A percentile compares a stretch with the other conserved stretches of the same genome.
phyloP scores from a whole-genome alignment of 2,113 vertebrate species.

The Clupea harengus region DNA sequence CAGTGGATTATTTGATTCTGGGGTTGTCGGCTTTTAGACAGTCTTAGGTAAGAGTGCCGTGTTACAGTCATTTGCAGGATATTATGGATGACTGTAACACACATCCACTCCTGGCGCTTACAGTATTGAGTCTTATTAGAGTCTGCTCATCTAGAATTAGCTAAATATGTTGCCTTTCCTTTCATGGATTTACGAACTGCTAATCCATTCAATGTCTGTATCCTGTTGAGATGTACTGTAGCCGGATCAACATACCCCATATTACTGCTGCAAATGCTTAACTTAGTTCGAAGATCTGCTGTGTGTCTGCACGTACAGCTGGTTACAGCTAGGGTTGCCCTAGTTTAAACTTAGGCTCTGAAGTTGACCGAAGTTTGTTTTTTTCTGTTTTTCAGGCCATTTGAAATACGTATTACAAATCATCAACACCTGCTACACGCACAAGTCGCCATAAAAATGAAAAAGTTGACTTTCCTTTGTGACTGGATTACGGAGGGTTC shows the following conservation, averaged over 20 bases:
- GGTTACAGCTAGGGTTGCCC: not conserved
- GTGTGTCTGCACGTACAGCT: not conserved
- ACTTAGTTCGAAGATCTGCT: not conserved
- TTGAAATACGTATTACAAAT: not conserved
- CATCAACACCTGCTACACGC: no score
- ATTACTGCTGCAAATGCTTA: not conserved
- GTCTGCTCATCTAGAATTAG: not conserved
- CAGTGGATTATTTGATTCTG: not conserved
- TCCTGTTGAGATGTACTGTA: not conserved
- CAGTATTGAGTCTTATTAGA: conserved; percentile 9
- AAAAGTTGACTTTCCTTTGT: no score
- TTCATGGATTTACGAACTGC: not conserved
- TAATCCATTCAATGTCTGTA: not conserved
- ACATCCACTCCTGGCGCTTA: not conserved
- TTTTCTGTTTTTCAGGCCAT: not conserved
- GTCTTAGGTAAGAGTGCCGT: not conserved
- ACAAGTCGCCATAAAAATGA: not conserved
- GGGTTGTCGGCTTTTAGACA: not conserved
- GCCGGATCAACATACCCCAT: not conserved
- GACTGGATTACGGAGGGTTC: no score
- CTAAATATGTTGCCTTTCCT: not conserved
- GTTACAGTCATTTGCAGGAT: not conserved
- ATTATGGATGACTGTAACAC: not conserved
- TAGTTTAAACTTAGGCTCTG: not conserved
- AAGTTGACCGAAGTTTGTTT: not conserved